phyloP scores from a whole-genome alignment of 2,888 invertebrate species.

The Xanthia icteritia region DNA sequence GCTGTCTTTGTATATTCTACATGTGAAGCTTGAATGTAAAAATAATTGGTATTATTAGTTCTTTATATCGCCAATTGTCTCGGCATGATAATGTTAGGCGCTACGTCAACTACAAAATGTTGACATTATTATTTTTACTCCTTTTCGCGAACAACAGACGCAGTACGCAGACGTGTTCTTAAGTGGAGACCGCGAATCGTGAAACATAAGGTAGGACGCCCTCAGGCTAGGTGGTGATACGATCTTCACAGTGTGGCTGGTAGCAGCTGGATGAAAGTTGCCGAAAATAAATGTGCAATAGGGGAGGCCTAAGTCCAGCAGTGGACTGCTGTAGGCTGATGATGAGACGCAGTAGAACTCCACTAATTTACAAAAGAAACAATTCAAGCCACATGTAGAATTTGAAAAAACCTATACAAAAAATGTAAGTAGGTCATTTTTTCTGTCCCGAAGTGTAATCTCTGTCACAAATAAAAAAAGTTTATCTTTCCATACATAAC shows the following conservation, averaged over 20 bases:
- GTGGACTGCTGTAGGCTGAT: no score
- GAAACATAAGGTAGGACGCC: no score
- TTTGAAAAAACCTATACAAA: slow-evolving; percentile 7
- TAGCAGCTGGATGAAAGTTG: no score
- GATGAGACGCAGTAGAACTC: not conserved
- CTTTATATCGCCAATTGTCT: not conserved
- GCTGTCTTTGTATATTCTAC: not conserved
- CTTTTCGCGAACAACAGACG: not conserved
- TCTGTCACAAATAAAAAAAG: slow-evolving; percentile 10
- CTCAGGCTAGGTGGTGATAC: no score
- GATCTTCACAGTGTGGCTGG: no score
- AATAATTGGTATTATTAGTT: not conserved
- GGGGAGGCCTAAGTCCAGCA: no score
- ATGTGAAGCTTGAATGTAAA: slow-evolving; percentile 27
- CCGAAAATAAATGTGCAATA: no score
- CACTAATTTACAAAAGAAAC: not conserved
- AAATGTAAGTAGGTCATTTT: not conserved
- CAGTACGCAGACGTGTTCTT: no score
- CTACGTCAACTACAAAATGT: not conserved
- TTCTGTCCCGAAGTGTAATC: slow-evolving; percentile 51
- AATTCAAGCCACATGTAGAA: slow-evolving; percentile 32
- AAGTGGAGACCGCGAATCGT: no score
- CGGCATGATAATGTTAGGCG: not conserved
- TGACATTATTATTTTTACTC: not conserved
- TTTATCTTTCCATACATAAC: slow-evolving; percentile 17